Percentiles rank a stretch among this genome's conserved stretches.
Conservation (phyloP, 2,113 vertebrate species). For the Halichoeres trimaculatus region DNA sequence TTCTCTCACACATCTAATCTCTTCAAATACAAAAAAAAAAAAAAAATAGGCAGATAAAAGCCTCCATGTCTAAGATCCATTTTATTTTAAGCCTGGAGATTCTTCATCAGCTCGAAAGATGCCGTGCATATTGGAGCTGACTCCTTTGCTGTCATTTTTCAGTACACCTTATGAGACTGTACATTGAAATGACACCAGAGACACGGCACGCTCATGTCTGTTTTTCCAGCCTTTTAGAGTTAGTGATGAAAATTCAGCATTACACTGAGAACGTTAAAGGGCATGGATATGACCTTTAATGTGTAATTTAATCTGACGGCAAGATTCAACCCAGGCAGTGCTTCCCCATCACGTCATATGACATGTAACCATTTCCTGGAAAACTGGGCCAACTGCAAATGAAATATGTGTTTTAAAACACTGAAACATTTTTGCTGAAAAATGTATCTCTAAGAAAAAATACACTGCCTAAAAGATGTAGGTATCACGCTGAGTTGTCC, state of each 20-base stretch:
- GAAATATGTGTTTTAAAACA: neutral
- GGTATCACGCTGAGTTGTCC: neutral
- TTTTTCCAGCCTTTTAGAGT: slow-evolving; percentile 13
- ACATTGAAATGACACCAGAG: slow-evolving; percentile 22
- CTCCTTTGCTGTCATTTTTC: slow-evolving; percentile 10
- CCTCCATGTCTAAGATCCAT: slow-evolving; percentile 41
- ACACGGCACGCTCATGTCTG: slow-evolving; percentile 3
- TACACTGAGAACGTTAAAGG: slow-evolving; percentile 8
- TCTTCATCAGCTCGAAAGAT: slow-evolving; percentile 41
- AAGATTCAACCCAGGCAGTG: neutral
- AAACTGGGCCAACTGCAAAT: neutral
- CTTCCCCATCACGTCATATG: neutral
- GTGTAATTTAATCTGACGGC: neutral
- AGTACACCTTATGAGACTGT: slow-evolving; percentile 21
- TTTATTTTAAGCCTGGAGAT: slow-evolving; percentile 37
- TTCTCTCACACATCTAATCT: neutral
- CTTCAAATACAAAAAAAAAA: slow-evolving; percentile 17
- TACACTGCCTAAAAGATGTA: neutral
- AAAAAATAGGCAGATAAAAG: no score
- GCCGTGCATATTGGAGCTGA: slow-evolving; percentile 28
- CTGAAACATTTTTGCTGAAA: neutral
- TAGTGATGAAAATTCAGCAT: slow-evolving; percentile 25
- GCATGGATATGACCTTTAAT: neutral
- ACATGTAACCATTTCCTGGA: neutral
- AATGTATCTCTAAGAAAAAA: neutral